A percentile compares a stretch with the other conserved stretches of the same genome.
Evolutionary conservation across 1,140 invertebrate genomes (phyloP).

Genomic region (Diachasma alloeum): DNA sequence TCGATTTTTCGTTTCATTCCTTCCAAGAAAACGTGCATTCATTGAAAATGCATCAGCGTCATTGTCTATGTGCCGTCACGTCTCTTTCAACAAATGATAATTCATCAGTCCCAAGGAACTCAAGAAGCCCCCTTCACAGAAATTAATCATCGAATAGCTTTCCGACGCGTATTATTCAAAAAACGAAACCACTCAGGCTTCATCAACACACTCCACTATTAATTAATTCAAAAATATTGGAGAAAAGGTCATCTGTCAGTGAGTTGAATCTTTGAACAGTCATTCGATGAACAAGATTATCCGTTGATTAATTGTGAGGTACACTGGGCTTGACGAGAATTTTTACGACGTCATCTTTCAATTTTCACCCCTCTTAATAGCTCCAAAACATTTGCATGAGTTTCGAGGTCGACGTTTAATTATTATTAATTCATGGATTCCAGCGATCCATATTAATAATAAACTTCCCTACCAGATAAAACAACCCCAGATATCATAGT

Average conservation of each 20-base stretch:
- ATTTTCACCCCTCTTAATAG: neutral
- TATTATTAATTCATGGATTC: neutral
- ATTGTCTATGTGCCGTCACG: too few relatives aligned
- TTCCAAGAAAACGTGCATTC: too few relatives aligned
- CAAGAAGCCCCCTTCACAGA: too few relatives aligned
- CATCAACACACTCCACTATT: neutral
- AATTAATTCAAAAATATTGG: neutral
- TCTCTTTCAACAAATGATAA: too few relatives aligned
- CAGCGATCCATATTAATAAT: neutral
- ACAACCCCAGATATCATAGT: too few relatives aligned
- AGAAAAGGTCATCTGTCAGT: neutral
- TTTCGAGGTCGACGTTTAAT: neutral
- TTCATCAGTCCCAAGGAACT: too few relatives aligned
- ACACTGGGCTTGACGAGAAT: neutral
- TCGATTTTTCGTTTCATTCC: too few relatives aligned
- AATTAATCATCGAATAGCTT: too few relatives aligned
- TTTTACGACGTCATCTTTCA: slow-evolving; percentile 5
- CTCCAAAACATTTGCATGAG: neutral
- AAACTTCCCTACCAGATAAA: too few relatives aligned
- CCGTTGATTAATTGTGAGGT: neutral
- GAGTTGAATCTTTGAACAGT: neutral
- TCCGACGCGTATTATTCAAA: too few relatives aligned
- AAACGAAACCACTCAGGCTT: neutral
- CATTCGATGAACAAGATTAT: neutral
- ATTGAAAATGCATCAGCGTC: too few relatives aligned